phyloP scores from a whole-genome alignment of 1,140 invertebrate species.

The Lithobius niger region DNA sequence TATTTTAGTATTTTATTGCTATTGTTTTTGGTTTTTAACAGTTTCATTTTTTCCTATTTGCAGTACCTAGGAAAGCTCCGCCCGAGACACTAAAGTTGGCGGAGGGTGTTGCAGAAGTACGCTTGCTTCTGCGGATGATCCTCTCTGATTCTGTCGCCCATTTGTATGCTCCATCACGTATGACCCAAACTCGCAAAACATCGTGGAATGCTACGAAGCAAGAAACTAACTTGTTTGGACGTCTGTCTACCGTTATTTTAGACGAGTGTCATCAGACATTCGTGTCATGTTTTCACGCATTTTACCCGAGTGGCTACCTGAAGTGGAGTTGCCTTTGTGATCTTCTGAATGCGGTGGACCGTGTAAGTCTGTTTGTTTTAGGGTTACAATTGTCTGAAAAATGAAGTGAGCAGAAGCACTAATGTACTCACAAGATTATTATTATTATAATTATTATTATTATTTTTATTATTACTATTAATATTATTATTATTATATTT shows the following conservation, averaged over 20 bases:
- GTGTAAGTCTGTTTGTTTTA: conserved; percentile 38
- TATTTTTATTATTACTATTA: too few species aligned
- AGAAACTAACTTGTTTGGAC: background rate
- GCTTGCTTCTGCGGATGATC: conserved; percentile 66
- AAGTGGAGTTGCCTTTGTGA: conserved; percentile 89
- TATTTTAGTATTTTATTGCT: background rate
- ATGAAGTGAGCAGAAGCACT: conserved; percentile 26
- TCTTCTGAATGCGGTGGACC: conserved; percentile 60
- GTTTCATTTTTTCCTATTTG: conserved; percentile 6
- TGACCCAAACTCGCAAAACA: background rate
- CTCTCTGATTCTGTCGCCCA: conserved; percentile 54
- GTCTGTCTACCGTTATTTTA: conserved; percentile 43
- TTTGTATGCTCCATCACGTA: background rate
- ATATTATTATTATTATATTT: too few species aligned
- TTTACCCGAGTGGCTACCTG: conserved; percentile 81
- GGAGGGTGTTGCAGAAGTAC: conserved; percentile 71
- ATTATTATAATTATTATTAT: too few species aligned
- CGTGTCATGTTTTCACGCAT: conserved; percentile 83
- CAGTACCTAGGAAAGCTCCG: conserved; percentile 19
- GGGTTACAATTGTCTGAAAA: conserved; percentile 11
- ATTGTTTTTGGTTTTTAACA: conserved; percentile 12
- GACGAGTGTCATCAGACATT: conserved; percentile 84
- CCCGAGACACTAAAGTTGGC: conserved; percentile 41
- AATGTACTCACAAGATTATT: too few species aligned
- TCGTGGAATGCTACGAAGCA: background rate